Percentiles rank a stretch among this genome's conserved stretches.
Conservation (phyloP, 2,888 invertebrate genomes). For the Watsonalla binaria region DNA sequence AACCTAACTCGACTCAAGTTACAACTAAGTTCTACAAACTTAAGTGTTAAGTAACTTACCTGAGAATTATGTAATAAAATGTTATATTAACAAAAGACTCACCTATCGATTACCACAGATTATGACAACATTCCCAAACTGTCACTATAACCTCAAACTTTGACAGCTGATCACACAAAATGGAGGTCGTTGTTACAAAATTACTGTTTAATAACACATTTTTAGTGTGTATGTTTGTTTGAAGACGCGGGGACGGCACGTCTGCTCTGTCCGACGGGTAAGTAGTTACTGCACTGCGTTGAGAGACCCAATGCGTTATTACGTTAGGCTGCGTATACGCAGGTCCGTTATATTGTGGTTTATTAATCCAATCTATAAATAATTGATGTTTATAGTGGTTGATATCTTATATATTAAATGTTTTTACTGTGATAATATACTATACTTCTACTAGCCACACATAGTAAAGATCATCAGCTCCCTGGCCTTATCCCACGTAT, state of each 20-base stretch:
- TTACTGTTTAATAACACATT: slow-evolving; percentile 15
- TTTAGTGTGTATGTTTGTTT: slow-evolving; percentile 12
- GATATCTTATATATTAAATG: too few species aligned
- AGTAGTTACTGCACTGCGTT: slow-evolving; percentile 31
- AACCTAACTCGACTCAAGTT: too few species aligned
- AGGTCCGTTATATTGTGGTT: too few species aligned
- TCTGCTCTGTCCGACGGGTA: slow-evolving; percentile 23
- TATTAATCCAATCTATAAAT: too few species aligned
- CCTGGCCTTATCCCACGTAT: too few species aligned
- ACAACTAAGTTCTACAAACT: too few species aligned
- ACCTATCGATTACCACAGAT: slow-evolving; percentile 4
- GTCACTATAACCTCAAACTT: slow-evolving; percentile 26
- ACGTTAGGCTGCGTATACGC: slow-evolving; percentile 45
- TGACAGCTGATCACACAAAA: slow-evolving; percentile 47
- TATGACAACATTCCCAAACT: slow-evolving; percentile 16
- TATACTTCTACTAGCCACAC: too few species aligned
- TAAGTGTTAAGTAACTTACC: too few species aligned
- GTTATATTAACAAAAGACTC: slow-evolving; percentile 9
- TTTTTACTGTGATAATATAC: too few species aligned
- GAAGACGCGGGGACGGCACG: slow-evolving; percentile 27
- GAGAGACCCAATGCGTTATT: slow-evolving; percentile 34
- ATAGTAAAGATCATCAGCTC: too few species aligned
- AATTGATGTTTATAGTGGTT: too few species aligned
- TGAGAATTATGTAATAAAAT: background rate
- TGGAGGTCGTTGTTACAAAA: slow-evolving; percentile 14